These are phyloP conservation scores for Brachionus manjavacas DNA, from an alignment of 1,140 invertebrate species.

Conservation along the genomic window DNA sequence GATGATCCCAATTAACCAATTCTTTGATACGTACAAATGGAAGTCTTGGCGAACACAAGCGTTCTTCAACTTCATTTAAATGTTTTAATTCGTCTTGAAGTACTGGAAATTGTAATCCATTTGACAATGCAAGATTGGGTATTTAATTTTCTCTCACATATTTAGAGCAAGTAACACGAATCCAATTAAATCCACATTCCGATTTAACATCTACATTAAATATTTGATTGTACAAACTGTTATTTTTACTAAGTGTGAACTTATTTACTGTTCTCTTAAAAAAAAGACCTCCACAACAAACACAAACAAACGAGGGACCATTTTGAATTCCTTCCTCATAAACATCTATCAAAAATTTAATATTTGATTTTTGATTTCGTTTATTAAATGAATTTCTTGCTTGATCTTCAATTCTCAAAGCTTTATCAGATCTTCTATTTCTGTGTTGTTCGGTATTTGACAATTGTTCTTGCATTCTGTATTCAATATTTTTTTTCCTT, in stretches of 20 bases:
- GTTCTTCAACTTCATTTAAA: too few species aligned
- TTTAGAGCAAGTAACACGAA: not conserved
- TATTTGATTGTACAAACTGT: not conserved
- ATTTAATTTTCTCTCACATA: not conserved
- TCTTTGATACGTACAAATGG: too few species aligned
- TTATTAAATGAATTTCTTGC: not conserved
- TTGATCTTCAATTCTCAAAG: not conserved
- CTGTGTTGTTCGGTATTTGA: not conserved
- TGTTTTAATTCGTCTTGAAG: not conserved
- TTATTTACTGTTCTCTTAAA: not conserved
- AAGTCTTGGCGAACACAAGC: too few species aligned
- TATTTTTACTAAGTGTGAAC: not conserved
- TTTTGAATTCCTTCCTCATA: not conserved
- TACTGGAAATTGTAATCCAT: not conserved
- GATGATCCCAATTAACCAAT: too few species aligned
- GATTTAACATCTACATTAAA: not conserved
- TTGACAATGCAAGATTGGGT: not conserved
- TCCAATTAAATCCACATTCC: not conserved
- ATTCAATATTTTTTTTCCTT: not conserved
- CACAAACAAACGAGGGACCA: not conserved
- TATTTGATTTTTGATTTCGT: not conserved
- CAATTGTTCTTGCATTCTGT: not conserved
- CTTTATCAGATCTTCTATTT: not conserved
- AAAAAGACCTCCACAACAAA: not conserved
- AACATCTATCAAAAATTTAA: not conserved